Conservation (phyloP, 2,888 invertebrate species). For the Athalia cordata region DNA sequence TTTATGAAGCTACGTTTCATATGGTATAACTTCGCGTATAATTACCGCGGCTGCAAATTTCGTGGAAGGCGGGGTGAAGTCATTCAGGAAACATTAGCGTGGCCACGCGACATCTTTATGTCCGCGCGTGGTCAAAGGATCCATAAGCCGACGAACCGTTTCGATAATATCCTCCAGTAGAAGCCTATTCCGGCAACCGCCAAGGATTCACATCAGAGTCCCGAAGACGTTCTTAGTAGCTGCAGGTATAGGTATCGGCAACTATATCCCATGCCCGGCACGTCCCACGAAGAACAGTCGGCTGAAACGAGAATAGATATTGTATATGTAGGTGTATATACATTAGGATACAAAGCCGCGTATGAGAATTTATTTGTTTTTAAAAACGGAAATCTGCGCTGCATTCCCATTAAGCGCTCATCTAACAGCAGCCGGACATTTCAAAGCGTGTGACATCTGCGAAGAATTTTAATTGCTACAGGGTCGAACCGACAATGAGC, state of each 20-base stretch:
- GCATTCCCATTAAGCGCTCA: constrained; percentile 33
- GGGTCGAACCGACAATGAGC: not conserved
- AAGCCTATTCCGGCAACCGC: constrained; percentile 25
- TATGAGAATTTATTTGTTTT: constrained; percentile 39
- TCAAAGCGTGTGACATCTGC: constrained; percentile 39
- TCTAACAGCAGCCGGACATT: constrained; percentile 25
- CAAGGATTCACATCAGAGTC: constrained; percentile 18
- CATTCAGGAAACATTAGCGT: constrained; percentile 43
- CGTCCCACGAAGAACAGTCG: constrained; percentile 31
- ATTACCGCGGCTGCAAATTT: constrained; percentile 33
- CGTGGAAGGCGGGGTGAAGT: constrained; percentile 29
- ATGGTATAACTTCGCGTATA: constrained; percentile 12
- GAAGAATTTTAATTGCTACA: constrained; percentile 37
- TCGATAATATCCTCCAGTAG: constrained; percentile 24
- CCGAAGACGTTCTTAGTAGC: not conserved
- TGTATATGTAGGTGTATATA: not conserved
- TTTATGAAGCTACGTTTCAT: constrained; percentile 37
- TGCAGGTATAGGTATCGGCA: too few species aligned
- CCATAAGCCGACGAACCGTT: constrained; percentile 36
- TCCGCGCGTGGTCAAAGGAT: constrained; percentile 41
- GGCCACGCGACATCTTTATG: constrained; percentile 42
- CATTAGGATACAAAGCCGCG: constrained; percentile 16
- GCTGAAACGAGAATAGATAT: constrained; percentile 41
- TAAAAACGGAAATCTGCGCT: constrained; percentile 40
- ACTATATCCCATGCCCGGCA: constrained; percentile 27